Evolutionary conservation across 2,113 vertebrate species (phyloP).

Genomic region (Chloebia gouldiae): DNA sequence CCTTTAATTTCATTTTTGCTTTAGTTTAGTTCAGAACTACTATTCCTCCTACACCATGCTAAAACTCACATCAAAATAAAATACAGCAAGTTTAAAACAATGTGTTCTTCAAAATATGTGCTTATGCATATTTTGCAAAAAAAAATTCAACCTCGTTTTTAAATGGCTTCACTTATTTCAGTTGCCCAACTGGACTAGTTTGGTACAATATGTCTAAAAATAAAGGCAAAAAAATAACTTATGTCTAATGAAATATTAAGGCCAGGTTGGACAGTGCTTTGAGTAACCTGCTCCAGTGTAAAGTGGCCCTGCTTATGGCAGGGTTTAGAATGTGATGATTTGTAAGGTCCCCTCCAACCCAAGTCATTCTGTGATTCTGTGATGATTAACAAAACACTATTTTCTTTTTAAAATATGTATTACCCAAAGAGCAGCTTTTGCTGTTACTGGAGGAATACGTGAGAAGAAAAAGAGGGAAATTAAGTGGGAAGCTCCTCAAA

Average conservation of each 20-base stretch:
- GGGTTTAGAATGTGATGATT: not conserved
- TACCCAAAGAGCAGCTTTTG: not conserved
- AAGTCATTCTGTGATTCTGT: not conserved
- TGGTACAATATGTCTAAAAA: not conserved
- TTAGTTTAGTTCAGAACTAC: not conserved
- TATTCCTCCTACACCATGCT: rapidly evolving
- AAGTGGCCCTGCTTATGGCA: not conserved
- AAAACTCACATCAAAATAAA: not conserved
- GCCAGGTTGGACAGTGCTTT: not conserved
- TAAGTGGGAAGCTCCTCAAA: not conserved
- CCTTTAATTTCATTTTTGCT: not conserved
- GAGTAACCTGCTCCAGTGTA: not conserved
- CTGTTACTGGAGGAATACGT: not conserved
- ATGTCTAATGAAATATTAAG: not conserved
- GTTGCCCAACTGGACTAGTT: not conserved
- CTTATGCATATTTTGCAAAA: not conserved
- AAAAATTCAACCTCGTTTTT: not conserved
- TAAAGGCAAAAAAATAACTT: not conserved
- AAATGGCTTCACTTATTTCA: not conserved
- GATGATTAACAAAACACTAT: not conserved
- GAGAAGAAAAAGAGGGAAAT: not conserved
- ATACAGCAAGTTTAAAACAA: not conserved
- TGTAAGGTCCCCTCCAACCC: not conserved
- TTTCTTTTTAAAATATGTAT: not conserved
- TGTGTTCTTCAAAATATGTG: not conserved